Evolutionary conservation across 1,140 invertebrate genomes (phyloP), one percentile per base, ranked within the genome.

Genomic region (Neodiprion pinetum): DNA sequence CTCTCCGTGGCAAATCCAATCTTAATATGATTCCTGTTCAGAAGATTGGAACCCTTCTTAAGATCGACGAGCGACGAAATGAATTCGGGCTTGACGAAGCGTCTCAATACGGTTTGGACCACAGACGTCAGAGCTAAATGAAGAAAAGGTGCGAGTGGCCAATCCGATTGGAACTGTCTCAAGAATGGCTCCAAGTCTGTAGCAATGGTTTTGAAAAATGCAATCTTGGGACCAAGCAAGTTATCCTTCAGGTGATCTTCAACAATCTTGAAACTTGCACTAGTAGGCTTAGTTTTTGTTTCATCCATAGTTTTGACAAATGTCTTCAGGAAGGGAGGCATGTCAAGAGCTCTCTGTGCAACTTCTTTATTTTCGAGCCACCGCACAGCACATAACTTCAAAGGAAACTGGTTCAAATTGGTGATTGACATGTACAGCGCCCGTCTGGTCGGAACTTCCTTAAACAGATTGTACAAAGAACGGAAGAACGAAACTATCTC

Each of bases 351-450:
- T 67, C 77, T 50, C 50, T 74, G 50, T 61, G 53, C 66, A 21
- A 72, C 67, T 50, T 70, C 47, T 69, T 23, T 48, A 72, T 78
- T 78, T 73, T 78, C 75, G 48, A 76, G 68, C 72, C 75, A 78
- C n/a, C 72, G 40, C 14, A 68, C 67, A 48, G 48, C 50, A 74
- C 74, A 78, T 68, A 74, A 78, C 65, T 78, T 78, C 47, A 76
- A 53, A 17, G 74, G 75, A 68, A 76, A 76, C 67, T 61, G 17
- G 17, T 70, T 50, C 17, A 53, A 74, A n/a, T 67, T 70, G 21
- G 77, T 76, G 48, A 68, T 53, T 17, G 48, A 12, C 23, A 65
- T 78, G 68, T 74, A 74, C 49, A 49, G 48, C 40, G 71, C 75
- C 67, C 75, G 74, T 72, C 72, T 53, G 50, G 70, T 61, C 53